These are phyloP conservation scores for Sycophila sp. DNA, from an alignment of 1,140 invertebrate genomes.

Conservation along the genomic window DNA sequence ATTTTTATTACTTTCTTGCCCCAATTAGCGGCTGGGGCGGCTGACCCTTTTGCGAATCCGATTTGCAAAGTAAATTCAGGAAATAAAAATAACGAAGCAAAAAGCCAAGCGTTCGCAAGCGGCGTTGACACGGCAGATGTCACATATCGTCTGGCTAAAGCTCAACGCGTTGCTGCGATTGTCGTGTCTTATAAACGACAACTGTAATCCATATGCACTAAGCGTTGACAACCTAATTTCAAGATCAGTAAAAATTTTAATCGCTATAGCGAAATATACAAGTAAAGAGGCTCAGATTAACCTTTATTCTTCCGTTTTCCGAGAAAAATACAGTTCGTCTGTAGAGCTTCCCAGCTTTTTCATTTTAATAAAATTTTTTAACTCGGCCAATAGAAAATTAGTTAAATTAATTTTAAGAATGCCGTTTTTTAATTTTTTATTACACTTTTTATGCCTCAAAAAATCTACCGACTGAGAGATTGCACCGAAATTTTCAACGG, in stretches of 20 bases:
- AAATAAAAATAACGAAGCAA: conserved; percentile 22
- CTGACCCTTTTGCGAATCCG: too few species aligned
- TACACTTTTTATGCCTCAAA: too few species aligned
- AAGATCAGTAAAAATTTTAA: conserved; percentile 4
- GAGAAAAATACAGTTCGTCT: too few species aligned
- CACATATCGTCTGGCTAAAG: conserved; percentile 30
- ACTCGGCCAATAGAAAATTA: too few species aligned
- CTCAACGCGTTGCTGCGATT: background rate
- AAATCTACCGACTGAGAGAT: conserved; percentile 38
- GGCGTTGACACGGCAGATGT: conserved; percentile 37
- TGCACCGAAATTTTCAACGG: background rate
- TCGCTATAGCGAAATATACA: background rate
- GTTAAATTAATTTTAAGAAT: too few species aligned
- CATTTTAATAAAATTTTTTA: too few species aligned
- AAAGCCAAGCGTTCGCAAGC: conserved; percentile 26
- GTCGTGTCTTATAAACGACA: conserved; percentile 1
- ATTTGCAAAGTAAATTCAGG: background rate
- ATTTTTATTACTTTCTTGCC: too few species aligned
- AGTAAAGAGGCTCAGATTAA: too few species aligned
- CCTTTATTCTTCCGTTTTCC: too few species aligned
- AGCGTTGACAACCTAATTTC: conserved; percentile 5
- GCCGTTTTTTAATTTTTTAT: too few species aligned
- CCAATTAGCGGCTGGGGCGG: too few species aligned
- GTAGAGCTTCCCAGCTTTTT: too few species aligned
- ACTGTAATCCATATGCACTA: conserved; percentile 18